Evolutionary conservation across 2,888 invertebrate genomes (phyloP).

Genomic region (Pyrrhosoma nymphula): DNA sequence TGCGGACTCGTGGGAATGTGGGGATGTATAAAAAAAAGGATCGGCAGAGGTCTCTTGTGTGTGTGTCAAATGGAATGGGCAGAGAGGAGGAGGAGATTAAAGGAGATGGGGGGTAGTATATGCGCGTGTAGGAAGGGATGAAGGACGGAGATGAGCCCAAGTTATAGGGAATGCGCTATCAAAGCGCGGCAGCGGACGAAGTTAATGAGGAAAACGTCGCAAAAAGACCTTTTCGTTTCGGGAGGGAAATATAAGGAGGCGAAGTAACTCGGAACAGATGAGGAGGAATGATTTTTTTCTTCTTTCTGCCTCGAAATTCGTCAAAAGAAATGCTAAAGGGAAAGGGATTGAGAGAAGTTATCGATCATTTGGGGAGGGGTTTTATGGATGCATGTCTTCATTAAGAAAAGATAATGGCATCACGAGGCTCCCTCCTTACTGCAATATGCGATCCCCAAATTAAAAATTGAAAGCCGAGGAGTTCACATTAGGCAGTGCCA

Average conservation of each 20-base stretch:
- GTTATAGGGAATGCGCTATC: background rate
- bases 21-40: background rate
- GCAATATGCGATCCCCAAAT: background rate
- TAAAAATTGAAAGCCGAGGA: background rate
- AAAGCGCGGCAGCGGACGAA: background rate
- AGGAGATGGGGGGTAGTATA: background rate
- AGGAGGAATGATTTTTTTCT: background rate
- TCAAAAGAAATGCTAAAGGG: background rate
- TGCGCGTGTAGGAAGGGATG: background rate
- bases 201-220: background rate
- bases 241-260: slow-evolving; percentile 4
- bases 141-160: background rate
- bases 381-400: slow-evolving; percentile 15
- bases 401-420: background rate
- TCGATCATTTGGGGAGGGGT: background rate
- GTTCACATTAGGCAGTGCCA: background rate
- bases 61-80: too few relatives aligned
- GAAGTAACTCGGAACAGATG: background rate
- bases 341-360: background rate
- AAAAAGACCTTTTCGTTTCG: background rate
- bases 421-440: background rate
- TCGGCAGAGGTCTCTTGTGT: too few relatives aligned
- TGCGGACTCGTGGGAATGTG: background rate
- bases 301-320: background rate
- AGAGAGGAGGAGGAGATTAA: background rate